These are phyloP conservation scores for Nudaria mundana DNA, from an alignment of 2,888 invertebrate genomes.

Conservation along the genomic window DNA sequence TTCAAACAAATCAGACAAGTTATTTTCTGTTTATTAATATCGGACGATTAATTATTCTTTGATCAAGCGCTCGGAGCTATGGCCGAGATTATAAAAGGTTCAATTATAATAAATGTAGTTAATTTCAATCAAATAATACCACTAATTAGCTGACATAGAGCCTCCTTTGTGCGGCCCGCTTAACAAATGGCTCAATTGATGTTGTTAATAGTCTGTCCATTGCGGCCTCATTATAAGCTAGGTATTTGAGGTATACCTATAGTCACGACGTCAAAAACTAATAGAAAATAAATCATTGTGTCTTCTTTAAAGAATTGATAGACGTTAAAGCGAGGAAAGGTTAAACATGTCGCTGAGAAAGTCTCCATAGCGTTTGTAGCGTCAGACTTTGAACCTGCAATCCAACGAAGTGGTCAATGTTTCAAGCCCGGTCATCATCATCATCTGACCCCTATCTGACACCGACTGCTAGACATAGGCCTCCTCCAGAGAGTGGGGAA, in stretches of 20 bases:
- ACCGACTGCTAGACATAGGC: too few species aligned
- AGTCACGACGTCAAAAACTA: conserved; percentile 49
- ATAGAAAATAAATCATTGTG: conserved; percentile 21
- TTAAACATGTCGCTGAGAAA: too few species aligned
- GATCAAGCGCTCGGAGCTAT: conserved; percentile 58
- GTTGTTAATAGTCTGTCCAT: conserved; percentile 65
- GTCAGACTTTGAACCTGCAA: too few species aligned
- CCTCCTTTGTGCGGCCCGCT: conserved; percentile 67
- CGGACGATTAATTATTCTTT: conserved; percentile 63
- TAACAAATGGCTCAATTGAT: conserved; percentile 76
- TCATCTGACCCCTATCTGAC: too few species aligned
- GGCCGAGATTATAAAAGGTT: conserved; percentile 60
- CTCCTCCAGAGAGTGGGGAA: too few species aligned
- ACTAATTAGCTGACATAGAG: conserved; percentile 74
- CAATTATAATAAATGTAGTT: conserved; percentile 73
- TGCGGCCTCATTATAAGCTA: conserved; percentile 49
- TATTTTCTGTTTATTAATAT: conserved; percentile 50
- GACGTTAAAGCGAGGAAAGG: too few species aligned
- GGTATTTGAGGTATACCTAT: conserved; percentile 42
- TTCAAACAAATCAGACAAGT: conserved; percentile 16
- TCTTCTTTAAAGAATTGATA: not conserved
- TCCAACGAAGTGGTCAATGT: too few species aligned
- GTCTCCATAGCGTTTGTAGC: too few species aligned
- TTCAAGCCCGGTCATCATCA: too few species aligned
- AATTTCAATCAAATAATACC: conserved; percentile 79